A percentile compares a stretch with the other conserved stretches of the same genome.
These are phyloP conservation scores for Lucilia sericata DNA, from an alignment of 1,140 invertebrate species.

Conservation along the genomic window DNA sequence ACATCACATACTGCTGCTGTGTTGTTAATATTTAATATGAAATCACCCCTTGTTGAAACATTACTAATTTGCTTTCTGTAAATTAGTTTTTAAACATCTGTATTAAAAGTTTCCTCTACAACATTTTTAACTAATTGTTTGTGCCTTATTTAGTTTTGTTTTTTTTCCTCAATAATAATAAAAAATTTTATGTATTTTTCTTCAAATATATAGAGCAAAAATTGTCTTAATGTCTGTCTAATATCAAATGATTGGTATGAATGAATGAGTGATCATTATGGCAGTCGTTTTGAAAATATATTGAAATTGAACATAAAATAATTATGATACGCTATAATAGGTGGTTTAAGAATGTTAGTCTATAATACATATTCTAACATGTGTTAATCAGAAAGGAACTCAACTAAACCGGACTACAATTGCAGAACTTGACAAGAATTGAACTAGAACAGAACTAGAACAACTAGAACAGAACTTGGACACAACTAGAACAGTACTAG, in stretches of 20 bases:
- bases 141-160: not conserved
- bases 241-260: not conserved
- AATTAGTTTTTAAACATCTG: slow-evolving; percentile 17
- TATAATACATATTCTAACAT: too few species aligned
- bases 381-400: too few species aligned
- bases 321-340: not conserved
- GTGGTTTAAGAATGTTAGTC: not conserved
- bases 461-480: too few species aligned
- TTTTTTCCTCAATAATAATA: not conserved
- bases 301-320: not conserved
- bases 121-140: not conserved
- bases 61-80: not conserved
- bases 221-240: not conserved
- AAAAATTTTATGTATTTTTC: not conserved
- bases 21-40: not conserved
- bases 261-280: slow-evolving; percentile 1
- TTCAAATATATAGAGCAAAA: not conserved
- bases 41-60: not conserved
- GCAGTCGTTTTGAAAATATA: not conserved
- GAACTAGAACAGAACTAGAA: too few species aligned
- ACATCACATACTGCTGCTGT: not conserved
- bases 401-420: too few species aligned
- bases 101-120: not conserved
- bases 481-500: too few species aligned
- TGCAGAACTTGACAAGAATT: too few species aligned